phyloP scores from a whole-genome alignment of 1,140 invertebrate genomes.

The Heliconius hewitsoni region DNA sequence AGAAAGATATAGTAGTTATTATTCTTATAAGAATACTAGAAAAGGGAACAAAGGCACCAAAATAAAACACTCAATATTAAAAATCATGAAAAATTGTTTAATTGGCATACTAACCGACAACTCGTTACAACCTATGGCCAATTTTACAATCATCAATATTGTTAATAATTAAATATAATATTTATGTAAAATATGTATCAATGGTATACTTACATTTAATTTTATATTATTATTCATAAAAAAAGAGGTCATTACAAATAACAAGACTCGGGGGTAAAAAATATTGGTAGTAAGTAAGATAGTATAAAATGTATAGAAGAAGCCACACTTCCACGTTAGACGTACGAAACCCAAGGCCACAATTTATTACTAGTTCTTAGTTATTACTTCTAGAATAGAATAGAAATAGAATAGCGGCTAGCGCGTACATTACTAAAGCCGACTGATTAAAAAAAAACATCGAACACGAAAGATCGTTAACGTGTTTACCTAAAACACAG shows the following conservation, averaged over 20 bases:
- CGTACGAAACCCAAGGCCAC: constrained; percentile 73
- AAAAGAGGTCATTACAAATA: constrained; percentile 67
- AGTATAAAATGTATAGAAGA: constrained; percentile 64
- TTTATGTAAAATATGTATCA: constrained; percentile 80
- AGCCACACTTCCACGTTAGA: constrained; percentile 39
- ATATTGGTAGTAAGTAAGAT: constrained; percentile 26
- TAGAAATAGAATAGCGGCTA: constrained; percentile 44
- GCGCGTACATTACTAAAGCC: constrained; percentile 30
- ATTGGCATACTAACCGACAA: constrained; percentile 80
- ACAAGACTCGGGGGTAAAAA: constrained; percentile 63
- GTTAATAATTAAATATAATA: constrained; percentile 82
- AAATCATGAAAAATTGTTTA: constrained; percentile 82
- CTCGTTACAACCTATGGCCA: constrained; percentile 80
- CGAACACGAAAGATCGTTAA: not conserved
- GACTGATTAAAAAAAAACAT: not conserved
- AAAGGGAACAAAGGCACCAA: constrained; percentile 27
- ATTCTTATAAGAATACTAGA: not conserved
- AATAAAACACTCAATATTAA: constrained; percentile 74
- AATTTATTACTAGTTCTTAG: constrained; percentile 73
- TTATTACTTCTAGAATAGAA: constrained; percentile 40
- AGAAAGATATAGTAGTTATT: no score
- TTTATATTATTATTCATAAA: constrained; percentile 79
- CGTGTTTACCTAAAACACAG: not conserved
- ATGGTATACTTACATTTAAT: constrained; percentile 79
- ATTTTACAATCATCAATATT: constrained; percentile 81